phyloP scores from a whole-genome alignment of 2,888 invertebrate genomes.

The Pterostichus niger region DNA sequence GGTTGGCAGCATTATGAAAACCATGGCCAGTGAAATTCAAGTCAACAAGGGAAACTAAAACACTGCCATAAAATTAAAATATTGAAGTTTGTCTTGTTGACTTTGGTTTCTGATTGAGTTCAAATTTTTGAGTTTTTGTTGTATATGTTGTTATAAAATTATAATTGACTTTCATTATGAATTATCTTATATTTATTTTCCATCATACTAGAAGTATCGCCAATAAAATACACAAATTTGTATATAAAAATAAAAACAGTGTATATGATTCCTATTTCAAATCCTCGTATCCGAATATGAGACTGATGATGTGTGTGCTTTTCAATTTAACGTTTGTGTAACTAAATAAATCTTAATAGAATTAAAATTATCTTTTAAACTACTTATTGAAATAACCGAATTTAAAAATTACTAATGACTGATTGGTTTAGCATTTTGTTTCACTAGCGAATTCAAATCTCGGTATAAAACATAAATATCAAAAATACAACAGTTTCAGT shows the following conservation, averaged over 20 bases:
- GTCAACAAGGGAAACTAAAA: slow-evolving; percentile 48
- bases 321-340: slow-evolving; percentile 29
- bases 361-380: neutral
- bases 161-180: slow-evolving; percentile 56
- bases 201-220: slow-evolving; percentile 49
- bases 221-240: slow-evolving; percentile 55
- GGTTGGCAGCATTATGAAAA: slow-evolving; percentile 34
- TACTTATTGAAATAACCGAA: neutral
- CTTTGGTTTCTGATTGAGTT: slow-evolving; percentile 50
- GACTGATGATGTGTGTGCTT: slow-evolving; percentile 39
- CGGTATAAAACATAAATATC: too few relatives aligned
- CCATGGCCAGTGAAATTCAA: slow-evolving; percentile 42
- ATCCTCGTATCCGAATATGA: slow-evolving; percentile 24
- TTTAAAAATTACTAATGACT: neutral
- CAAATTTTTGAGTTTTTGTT: slow-evolving; percentile 62
- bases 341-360: slow-evolving; percentile 11
- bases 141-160: slow-evolving; percentile 64
- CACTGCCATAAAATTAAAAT: slow-evolving; percentile 62
- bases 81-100: slow-evolving; percentile 45
- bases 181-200: slow-evolving; percentile 62
- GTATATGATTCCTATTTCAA: slow-evolving; percentile 39
- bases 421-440: too few relatives aligned
- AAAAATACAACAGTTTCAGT: too few relatives aligned
- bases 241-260: slow-evolving; percentile 9
- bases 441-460: too few relatives aligned